A percentile compares a stretch with the other conserved stretches of the same genome.
Conservation (phyloP, 2,797 vertebrate species). For the Gallinago stenura region DNA sequence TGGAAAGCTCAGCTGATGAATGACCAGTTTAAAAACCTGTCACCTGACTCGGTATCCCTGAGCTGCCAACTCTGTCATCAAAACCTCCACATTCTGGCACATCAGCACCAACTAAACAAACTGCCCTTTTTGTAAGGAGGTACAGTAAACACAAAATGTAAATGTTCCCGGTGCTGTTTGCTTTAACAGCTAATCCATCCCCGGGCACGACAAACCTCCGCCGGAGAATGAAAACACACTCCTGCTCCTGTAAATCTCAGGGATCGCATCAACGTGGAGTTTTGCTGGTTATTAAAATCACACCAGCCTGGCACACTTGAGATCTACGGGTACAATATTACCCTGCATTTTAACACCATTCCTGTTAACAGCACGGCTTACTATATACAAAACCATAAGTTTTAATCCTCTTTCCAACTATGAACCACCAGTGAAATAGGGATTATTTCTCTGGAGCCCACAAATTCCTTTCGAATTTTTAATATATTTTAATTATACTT, state of each 20-base stretch:
- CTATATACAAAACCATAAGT: not conserved
- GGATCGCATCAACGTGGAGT: not conserved
- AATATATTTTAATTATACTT: not conserved
- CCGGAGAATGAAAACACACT: not conserved
- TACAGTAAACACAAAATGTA: not conserved
- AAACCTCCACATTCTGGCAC: not conserved
- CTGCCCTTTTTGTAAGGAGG: not conserved
- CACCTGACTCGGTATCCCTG: not conserved
- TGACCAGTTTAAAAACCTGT: not conserved
- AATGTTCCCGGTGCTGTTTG: not conserved
- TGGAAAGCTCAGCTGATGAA: not conserved
- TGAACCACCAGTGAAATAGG: not conserved
- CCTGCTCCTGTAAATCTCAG: not conserved
- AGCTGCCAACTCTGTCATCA: not conserved
- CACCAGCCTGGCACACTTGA: not conserved
- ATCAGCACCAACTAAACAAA: not conserved
- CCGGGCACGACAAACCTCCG: not conserved
- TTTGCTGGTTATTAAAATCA: not conserved
- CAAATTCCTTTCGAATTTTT: not conserved
- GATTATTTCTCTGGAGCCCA: not conserved
- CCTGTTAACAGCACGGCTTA: not conserved
- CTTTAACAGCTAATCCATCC: not conserved
- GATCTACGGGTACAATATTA: not conserved
- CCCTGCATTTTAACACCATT: not conserved
- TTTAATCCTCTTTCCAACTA: not conserved